Conservation (phyloP, 2,113 vertebrate species). For the Cyprinodon variegatus region DNA sequence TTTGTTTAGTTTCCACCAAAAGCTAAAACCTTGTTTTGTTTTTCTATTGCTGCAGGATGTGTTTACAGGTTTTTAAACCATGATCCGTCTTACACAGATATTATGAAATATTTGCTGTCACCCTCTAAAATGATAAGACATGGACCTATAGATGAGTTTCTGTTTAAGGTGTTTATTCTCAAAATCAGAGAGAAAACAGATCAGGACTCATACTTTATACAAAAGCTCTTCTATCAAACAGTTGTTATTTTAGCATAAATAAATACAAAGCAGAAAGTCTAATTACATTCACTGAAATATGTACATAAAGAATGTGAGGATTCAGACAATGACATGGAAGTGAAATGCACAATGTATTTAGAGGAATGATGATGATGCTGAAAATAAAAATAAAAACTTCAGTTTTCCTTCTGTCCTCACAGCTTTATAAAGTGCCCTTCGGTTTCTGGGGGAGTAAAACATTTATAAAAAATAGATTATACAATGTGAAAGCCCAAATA, state of each 20-base stretch:
- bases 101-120: neutral
- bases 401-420: constrained; percentile 22
- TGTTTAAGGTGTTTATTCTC: constrained; percentile 61
- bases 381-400: neutral
- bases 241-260: constrained; percentile 62
- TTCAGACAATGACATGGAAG: constrained; percentile 17
- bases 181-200: constrained; percentile 42
- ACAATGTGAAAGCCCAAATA: neutral
- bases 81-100: neutral
- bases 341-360: constrained; percentile 50
- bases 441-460: constrained; percentile 2
- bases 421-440: constrained; percentile 38
- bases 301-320: constrained; percentile 40
- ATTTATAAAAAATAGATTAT: neutral
- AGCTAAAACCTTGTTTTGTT: neutral
- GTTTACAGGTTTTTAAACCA: neutral
- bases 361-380: constrained; percentile 7
- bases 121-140: neutral
- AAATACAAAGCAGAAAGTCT: constrained; percentile 57
- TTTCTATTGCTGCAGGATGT: neutral
- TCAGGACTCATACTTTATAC: constrained; percentile 33
- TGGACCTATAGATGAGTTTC: neutral
- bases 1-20: neutral
- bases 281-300: constrained; percentile 42
- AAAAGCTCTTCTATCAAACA: constrained; percentile 35